Percentiles rank a stretch among this genome's conserved stretches.
These are phyloP conservation scores for Lophius americanus DNA, from an alignment of 2,797 vertebrate species.

Conservation along the genomic window DNA sequence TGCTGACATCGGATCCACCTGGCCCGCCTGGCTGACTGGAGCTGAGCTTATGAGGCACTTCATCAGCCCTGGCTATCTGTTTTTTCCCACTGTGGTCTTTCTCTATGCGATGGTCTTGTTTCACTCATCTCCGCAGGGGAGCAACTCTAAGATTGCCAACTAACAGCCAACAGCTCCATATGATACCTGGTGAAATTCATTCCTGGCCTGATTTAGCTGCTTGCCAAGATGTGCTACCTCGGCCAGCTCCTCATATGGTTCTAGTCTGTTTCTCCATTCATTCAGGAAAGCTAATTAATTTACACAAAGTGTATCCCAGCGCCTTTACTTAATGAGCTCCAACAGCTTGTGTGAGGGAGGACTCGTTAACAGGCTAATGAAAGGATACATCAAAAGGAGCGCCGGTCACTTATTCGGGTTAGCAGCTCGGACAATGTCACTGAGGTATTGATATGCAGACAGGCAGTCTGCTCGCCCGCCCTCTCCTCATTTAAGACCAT, in stretches of 20 bases:
- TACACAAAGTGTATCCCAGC: slow-evolving; percentile 84
- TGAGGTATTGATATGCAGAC: slow-evolving; percentile 79
- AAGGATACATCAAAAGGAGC: slow-evolving; percentile 68
- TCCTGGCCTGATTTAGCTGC: slow-evolving; percentile 28
- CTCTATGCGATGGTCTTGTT: slow-evolving; percentile 41
- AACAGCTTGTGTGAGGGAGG: slow-evolving; percentile 88
- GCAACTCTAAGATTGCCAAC: slow-evolving; percentile 33
- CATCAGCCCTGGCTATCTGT: slow-evolving; percentile 65
- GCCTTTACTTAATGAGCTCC: slow-evolving; percentile 86
- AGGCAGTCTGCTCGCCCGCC: slow-evolving; percentile 75
- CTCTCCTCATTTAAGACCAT: slow-evolving; percentile 81
- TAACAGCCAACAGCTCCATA: slow-evolving; percentile 46
- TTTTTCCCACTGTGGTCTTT: slow-evolving; percentile 42
- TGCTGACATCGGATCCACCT: slow-evolving; percentile 69
- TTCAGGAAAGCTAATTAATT: slow-evolving; percentile 82
- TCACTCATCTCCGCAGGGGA: slow-evolving; percentile 45
- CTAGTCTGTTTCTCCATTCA: slow-evolving; percentile 76
- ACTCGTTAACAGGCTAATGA: slow-evolving; percentile 86
- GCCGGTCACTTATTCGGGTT: slow-evolving; percentile 79
- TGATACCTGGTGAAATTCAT: slow-evolving; percentile 53
- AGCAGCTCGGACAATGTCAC: slow-evolving; percentile 63
- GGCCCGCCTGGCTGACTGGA: slow-evolving; percentile 42
- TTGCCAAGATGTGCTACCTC: slow-evolving; percentile 24
- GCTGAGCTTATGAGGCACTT: slow-evolving; percentile 72
- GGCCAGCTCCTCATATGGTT: slow-evolving; percentile 64